phyloP scores from a whole-genome alignment of 1,140 invertebrate genomes.

The Zelostemma sp. region DNA sequence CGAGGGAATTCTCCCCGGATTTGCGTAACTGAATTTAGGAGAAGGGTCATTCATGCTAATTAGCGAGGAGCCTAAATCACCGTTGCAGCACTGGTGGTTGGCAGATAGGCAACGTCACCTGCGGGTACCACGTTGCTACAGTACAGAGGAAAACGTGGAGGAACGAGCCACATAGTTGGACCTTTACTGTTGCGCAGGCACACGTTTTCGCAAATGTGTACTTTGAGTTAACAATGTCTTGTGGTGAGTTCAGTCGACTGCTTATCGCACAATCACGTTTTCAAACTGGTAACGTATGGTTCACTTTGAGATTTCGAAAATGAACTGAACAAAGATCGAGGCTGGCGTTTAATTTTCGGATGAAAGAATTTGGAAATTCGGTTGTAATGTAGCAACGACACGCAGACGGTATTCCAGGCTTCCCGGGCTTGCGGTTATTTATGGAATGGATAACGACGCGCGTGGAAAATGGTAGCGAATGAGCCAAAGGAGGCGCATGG shows the following conservation, averaged over 20 bases:
- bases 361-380: no score
- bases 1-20: conserved; percentile 20
- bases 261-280: conserved; percentile 1
- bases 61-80: conserved; percentile 62
- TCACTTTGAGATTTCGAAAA: not conserved
- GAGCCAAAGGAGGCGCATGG: conserved; percentile 42
- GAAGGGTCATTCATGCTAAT: conserved; percentile 59
- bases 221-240: conserved; percentile 59
- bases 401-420: conserved; percentile 60
- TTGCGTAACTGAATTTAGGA: conserved; percentile 53
- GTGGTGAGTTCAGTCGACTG: conserved; percentile 28
- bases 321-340: not conserved
- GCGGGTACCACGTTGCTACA: conserved; percentile 53
- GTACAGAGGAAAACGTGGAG: conserved; percentile 16
- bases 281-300: conserved; percentile 30
- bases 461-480: conserved; percentile 59
- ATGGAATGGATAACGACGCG: conserved; percentile 62
- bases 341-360: no score
- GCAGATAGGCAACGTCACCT: conserved; percentile 55
- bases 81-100: conserved; percentile 52
- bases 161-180: conserved; percentile 12
- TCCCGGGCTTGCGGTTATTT: conserved; percentile 63
- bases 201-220: conserved; percentile 50
- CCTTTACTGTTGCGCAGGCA: conserved; percentile 38
- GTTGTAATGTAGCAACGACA: conserved; percentile 61